Evolutionary conservation across 1,140 invertebrate species (phyloP).

Genomic region (Papilio aristodemus): DNA sequence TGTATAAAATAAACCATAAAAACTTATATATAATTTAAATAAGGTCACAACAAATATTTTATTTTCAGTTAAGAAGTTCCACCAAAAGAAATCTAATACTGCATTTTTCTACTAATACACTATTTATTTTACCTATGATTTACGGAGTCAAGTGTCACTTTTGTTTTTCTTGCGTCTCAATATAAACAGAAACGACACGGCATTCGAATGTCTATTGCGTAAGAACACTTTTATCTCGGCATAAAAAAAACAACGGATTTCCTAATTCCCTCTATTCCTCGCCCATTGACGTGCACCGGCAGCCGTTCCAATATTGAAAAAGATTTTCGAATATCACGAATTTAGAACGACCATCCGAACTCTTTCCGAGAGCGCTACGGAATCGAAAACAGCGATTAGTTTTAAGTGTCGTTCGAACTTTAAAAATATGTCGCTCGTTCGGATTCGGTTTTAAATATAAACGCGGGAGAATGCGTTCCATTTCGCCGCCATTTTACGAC

Average conservation of each 20-base stretch:
- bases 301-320: constrained; percentile 69
- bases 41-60: too few species aligned
- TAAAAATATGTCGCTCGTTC: constrained; percentile 75
- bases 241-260: constrained; percentile 50
- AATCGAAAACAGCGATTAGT: constrained; percentile 77
- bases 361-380: constrained; percentile 68
- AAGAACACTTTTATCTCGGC: constrained; percentile 19
- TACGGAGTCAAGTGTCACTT: background rate
- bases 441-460: constrained; percentile 74
- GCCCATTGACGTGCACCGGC: constrained; percentile 53
- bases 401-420: constrained; percentile 76
- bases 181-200: background rate
- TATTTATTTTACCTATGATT: constrained; percentile 15
- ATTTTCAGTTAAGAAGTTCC: background rate
- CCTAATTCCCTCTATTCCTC: constrained; percentile 49
- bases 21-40: too few species aligned
- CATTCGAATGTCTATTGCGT: constrained; percentile 3
- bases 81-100: background rate
- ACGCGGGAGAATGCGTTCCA: constrained; percentile 70
- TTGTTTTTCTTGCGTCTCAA: background rate
- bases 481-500: constrained; percentile 72
- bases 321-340: constrained; percentile 52
- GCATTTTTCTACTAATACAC: background rate
- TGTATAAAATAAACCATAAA: too few species aligned
- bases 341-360: constrained; percentile 72